Base-by-base conservation (phyloP, 64 coral and sea anemone species). In the Pachyseris speciosa region DNA sequence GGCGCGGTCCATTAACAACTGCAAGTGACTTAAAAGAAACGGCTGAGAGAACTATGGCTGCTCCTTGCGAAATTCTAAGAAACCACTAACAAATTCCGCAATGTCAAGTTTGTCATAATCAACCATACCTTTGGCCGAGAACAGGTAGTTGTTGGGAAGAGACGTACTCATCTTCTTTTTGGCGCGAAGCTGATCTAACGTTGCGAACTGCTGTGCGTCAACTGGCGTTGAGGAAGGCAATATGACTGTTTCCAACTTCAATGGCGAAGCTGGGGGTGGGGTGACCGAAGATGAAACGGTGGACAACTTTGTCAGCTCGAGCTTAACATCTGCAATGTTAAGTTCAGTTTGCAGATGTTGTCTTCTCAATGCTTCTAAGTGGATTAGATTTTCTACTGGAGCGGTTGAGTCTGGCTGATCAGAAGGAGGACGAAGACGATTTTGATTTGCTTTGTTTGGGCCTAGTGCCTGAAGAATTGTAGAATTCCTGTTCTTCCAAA, bases 11-110 rank as follows among this genome's bases (percentile, higher is more conserved):
- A 90, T 84, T 52, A 90, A 52, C 27, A 83, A 28, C 75, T 92
- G 80, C 27, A 92, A 84, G 75, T 92, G 72, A 30, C 22, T 26
- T 19, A 85, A 75, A 61, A 92, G 67, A 3, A 64, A 69, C n/a
- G n/a, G 60, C 74, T 84, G 51, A 34, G 50, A 68, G 52, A 66
- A 7, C 67, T 84, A 80, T 50, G 80, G 69, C 69, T 84, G 69
- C 49, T 84, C 68, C 77, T 92, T 76, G 45, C 30, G 66, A 41
- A 74, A 92, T 45, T 92, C 69, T 3, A 92, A 45, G 19, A 85
- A 85, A 22, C 78, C 67, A 74, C 66, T 51, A 37, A 74, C 89
- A 61, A 91, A 74, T 42, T 92, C 80, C 49, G 80, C 67, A 20
- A 85, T 58, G 16, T 85, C 40, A 64, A 67, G 59, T 34, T 84